Evolutionary conservation across 2,113 vertebrate species (phyloP).

Genomic region (Loxodonta africana): DNA sequence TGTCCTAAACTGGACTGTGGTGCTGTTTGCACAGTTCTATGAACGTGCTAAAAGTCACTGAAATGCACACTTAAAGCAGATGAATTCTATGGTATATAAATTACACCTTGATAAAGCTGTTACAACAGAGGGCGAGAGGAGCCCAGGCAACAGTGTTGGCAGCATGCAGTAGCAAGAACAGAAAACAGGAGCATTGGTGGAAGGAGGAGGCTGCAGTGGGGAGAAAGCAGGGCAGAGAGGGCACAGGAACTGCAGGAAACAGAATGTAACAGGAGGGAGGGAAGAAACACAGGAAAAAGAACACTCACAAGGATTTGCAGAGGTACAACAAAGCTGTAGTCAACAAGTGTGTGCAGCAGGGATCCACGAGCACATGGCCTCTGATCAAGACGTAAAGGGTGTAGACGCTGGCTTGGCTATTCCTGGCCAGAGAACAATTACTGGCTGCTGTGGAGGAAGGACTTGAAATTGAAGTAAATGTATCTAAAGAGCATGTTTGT

Average conservation of each 20-base stretch:
- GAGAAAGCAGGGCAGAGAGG: not conserved
- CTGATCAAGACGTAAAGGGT: not conserved
- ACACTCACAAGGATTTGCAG: too few species aligned
- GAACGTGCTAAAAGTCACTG: not conserved
- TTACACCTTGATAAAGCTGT: not conserved
- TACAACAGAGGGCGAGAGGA: not conserved
- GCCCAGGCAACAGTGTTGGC: not conserved
- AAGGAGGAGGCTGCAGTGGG: not conserved
- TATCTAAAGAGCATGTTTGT: not conserved
- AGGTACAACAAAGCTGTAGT: not conserved
- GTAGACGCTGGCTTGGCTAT: not conserved
- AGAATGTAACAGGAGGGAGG: too few species aligned
- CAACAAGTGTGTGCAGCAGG: not conserved
- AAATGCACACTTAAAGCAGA: not conserved
- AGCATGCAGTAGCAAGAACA: not conserved
- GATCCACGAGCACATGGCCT: not conserved
- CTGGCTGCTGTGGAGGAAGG: not conserved
- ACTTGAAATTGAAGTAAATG: not conserved
- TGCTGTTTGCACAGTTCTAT: not conserved
- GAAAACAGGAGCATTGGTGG: accelerated
- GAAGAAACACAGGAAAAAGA: not conserved
- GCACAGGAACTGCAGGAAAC: too few species aligned
- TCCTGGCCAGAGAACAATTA: not conserved
- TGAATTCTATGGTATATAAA: not conserved
- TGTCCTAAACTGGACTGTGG: not conserved